Percentiles rank a stretch among this genome's conserved stretches.
Evolutionary conservation across 2,797 vertebrate species (phyloP).

Genomic region (Cichlasoma orientale): DNA sequence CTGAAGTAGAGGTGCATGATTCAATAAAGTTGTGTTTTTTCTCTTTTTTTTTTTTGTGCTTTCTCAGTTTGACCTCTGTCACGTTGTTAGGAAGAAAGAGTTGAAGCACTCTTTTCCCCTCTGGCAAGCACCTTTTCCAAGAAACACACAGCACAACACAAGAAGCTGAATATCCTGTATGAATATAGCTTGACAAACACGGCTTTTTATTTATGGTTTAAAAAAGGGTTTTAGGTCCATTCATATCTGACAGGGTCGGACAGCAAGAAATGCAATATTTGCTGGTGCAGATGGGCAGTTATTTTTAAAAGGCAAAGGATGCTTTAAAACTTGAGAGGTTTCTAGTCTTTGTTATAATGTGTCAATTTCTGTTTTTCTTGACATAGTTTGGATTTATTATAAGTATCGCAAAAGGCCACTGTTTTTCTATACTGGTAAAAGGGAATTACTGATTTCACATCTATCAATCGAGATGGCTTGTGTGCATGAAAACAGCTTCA

Average conservation of each 20-base stretch:
- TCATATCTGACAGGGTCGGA: not conserved
- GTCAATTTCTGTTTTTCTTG: not conserved
- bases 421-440: not conserved
- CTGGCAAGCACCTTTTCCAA: constrained; percentile 6
- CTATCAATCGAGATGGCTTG: not conserved
- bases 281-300: not conserved
- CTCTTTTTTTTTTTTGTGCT: constrained; percentile 26
- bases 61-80: constrained; percentile 55
- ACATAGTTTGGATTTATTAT: not conserved
- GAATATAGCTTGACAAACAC: not conserved
- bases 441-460: not conserved
- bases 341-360: not conserved
- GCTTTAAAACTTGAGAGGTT: rapidly evolving
- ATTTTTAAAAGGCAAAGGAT: not conserved
- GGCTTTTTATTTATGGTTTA: not conserved
- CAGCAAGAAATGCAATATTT: not conserved
- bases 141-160: constrained; percentile 5
- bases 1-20: constrained; percentile 64
- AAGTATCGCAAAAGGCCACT: not conserved
- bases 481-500: constrained; percentile 49
- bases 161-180: not conserved
- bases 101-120: constrained; percentile 58
- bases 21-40: constrained; percentile 63
- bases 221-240: not conserved
- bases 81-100: constrained; percentile 56